These are phyloP conservation scores for Microdon myrmicae DNA, from an alignment of 2,888 invertebrate species.

Conservation along the genomic window DNA sequence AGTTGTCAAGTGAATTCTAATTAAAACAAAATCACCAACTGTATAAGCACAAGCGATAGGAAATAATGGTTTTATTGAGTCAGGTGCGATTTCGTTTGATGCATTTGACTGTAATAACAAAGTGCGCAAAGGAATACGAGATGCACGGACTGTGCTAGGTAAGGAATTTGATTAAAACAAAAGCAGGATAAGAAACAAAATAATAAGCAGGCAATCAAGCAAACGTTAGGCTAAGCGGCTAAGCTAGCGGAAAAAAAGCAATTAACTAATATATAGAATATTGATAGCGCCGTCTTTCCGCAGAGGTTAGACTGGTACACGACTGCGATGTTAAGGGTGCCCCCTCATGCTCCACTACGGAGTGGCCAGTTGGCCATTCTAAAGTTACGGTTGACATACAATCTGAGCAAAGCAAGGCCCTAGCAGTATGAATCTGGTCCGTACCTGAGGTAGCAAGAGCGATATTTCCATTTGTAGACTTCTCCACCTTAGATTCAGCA, in stretches of 20 bases:
- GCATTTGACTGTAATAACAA: too few relatives aligned
- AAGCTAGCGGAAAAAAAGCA: background rate
- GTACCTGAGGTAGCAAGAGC: slow-evolving; percentile 57
- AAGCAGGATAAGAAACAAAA: background rate
- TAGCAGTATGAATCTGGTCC: slow-evolving; percentile 54
- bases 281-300: slow-evolving; percentile 60
- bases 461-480: slow-evolving; percentile 55
- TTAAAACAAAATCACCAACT: too few relatives aligned
- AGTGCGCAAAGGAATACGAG: background rate
- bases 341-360: slow-evolving; percentile 23
- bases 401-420: slow-evolving; percentile 57
- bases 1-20: too few relatives aligned
- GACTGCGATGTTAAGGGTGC: slow-evolving; percentile 32
- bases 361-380: slow-evolving; percentile 27
- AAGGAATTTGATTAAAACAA: too few relatives aligned
- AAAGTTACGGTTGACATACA: slow-evolving; percentile 54
- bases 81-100: too few relatives aligned
- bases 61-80: too few relatives aligned
- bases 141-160: background rate
- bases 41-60: too few relatives aligned
- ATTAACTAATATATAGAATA: slow-evolving; percentile 60
- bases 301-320: slow-evolving; percentile 30
- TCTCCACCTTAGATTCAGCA: slow-evolving; percentile 20
- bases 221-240: too few relatives aligned
- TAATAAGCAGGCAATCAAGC: background rate